phyloP scores from a whole-genome alignment of 2,113 vertebrate species.

The Isurus oxyrinchus region DNA sequence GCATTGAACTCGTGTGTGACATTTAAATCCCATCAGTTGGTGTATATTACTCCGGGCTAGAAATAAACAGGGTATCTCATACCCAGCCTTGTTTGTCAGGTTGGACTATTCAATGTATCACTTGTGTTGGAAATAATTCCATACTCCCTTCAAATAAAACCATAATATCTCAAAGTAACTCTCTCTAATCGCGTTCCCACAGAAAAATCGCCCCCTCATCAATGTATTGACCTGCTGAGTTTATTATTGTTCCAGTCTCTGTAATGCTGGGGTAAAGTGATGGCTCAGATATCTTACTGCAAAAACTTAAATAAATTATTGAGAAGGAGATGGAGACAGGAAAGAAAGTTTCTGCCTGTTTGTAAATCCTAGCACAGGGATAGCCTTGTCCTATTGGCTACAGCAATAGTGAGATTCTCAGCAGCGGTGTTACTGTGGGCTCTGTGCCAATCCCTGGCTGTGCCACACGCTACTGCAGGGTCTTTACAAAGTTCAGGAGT shows the following conservation, averaged over 20 bases:
- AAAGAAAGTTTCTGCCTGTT: background rate
- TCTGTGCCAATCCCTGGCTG: background rate
- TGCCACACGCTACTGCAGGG: background rate
- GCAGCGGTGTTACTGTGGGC: background rate
- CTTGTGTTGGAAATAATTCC: background rate
- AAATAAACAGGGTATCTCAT: background rate
- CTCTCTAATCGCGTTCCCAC: no score
- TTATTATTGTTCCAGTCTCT: no score
- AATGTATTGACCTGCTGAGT: background rate
- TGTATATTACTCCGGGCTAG: background rate
- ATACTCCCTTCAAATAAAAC: background rate
- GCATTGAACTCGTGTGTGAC: background rate
- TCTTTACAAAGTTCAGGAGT: background rate
- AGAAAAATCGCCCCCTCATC: background rate
- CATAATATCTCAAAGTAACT: background rate
- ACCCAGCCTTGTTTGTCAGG: background rate
- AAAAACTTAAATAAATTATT: background rate
- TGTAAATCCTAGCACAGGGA: background rate
- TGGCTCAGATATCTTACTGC: background rate
- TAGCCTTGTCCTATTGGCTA: no score
- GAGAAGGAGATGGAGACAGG: background rate
- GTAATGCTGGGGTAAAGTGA: background rate
- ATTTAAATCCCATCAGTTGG: background rate
- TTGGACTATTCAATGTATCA: background rate
- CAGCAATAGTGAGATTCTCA: background rate